Base-by-base conservation (phyloP, 2,888 invertebrate genomes). In the Macaria notata region DNA sequence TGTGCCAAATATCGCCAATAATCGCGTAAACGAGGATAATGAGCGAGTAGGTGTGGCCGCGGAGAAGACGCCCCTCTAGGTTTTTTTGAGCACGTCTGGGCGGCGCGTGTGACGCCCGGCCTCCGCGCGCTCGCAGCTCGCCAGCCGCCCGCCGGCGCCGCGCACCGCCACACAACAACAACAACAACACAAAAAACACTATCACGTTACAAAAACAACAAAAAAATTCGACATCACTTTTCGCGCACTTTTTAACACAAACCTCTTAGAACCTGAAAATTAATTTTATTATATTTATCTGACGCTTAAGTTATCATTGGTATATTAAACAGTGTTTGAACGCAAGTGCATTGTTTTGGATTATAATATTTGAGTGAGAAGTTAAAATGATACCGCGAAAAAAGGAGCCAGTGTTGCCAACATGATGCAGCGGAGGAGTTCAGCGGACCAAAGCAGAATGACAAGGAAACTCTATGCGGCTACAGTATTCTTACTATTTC, bases 21-120 rank as follows among this genome's bases (percentile, higher is more conserved):
- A 85, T 86, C 85, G 85, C 83, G 87, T 85, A 86, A 86, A 87
- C 81, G 83, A 88, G 86, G 84, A 86, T 88, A 88, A 88, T 88
- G 81, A 86, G 79, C 76, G 74, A 88, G 90, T 88, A 88, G 90
- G 89, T 88, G 90, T 88, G 83, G 88, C 82, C 80, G 75, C 70
- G 62, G 62, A 65, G 80, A 82, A 79, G 79, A 88, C 88, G 88
- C 89, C 89, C 89, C 88, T 81, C 81, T 79, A 81, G 76, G 80
- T 86, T 88, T 89, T 85, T 86, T 86, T 81, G 79, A 78, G 81
- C 75, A 70, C 78, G 83, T 83, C 85, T 88, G 88, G 89, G 89
- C 86, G 79, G 74, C 73, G 78, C 81, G 81, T 53, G 61, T 59
- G 49, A 57, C 61, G 55, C 54, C 59, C 45, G 47, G 31, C 51